Percentiles rank a stretch among this genome's conserved stretches.
Evolutionary conservation across 2,113 vertebrate species (phyloP).

Genomic region (Poeciliopsis occidentalis): DNA sequence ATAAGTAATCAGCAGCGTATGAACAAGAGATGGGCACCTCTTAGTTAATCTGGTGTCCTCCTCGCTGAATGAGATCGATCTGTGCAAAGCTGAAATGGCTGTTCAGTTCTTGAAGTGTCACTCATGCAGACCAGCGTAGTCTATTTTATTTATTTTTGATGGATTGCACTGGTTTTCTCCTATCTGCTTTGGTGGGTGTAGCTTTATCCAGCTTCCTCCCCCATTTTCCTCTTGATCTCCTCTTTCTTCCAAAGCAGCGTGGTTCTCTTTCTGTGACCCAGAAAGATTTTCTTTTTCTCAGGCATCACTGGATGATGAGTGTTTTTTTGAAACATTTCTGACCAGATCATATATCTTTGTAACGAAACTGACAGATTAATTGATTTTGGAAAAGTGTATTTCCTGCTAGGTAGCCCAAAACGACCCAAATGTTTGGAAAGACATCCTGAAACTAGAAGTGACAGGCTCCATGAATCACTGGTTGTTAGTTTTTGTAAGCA

Average conservation of each 20-base stretch:
- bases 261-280: slow-evolving; percentile 3
- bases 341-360: not conserved
- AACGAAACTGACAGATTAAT: slow-evolving; percentile 15
- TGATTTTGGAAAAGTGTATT: not conserved
- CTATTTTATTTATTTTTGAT: slow-evolving; percentile 17
- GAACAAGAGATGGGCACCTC: slow-evolving; percentile 57
- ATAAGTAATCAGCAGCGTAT: slow-evolving; percentile 56
- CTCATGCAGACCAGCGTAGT: slow-evolving; percentile 15
- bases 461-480: not conserved
- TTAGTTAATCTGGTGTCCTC: slow-evolving; percentile 59
- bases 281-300: not conserved
- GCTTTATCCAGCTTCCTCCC: not conserved
- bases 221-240: not conserved
- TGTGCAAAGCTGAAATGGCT: slow-evolving; percentile 15
- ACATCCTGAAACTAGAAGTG: not conserved
- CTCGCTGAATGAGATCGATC: slow-evolving; percentile 49
- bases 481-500: not conserved
- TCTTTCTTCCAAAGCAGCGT: not conserved
- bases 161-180: not conserved
- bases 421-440: not conserved
- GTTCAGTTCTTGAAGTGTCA: slow-evolving; percentile 29
- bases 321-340: slow-evolving; percentile 1
- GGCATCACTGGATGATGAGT: not conserved
- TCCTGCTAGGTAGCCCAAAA: not conserved
- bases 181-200: not conserved